These are phyloP conservation scores for Telmatochromis sp. DNA, from an alignment of 2,113 vertebrate species.

Conservation along the genomic window DNA sequence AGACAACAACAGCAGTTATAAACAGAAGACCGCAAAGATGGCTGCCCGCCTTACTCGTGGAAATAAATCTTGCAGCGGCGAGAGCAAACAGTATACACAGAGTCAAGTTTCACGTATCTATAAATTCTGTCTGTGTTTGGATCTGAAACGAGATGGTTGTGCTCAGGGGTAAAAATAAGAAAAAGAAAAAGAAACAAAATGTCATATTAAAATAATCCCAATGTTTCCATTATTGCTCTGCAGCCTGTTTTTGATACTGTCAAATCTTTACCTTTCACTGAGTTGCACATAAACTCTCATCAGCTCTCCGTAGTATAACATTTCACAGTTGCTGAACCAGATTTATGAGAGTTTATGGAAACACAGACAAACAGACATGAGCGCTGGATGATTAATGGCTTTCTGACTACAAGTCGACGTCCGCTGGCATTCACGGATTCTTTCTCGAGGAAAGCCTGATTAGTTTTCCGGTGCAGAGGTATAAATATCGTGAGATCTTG, in stretches of 20 bases:
- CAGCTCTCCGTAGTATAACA: not conserved
- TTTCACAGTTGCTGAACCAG: not conserved
- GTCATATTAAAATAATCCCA: not conserved
- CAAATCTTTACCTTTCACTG: not conserved
- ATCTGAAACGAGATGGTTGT: not conserved
- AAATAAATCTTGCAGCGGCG: not conserved
- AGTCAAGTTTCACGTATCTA: not conserved
- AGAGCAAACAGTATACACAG: not conserved
- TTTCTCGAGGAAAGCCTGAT: not conserved
- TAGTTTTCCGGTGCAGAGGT: slow-evolving; percentile 20
- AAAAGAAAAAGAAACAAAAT: not conserved
- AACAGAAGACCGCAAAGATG: not conserved
- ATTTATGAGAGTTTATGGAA: not conserved
- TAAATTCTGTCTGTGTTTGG: not conserved
- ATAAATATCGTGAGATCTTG: slow-evolving; percentile 8
- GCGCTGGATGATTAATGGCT: not conserved
- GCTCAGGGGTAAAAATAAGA: not conserved
- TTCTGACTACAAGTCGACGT: not conserved
- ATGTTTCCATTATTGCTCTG: not conserved
- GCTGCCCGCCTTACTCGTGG: not conserved
- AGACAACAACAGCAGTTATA: slow-evolving; percentile 4
- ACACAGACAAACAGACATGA: not conserved
- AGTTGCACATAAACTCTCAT: not conserved
- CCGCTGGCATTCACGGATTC: not conserved
- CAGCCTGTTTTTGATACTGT: not conserved